Evolutionary conservation across 2,113 vertebrate genomes (phyloP), one percentile per base, ranked within the genome.

Genomic region (Verasper variegatus): DNA sequence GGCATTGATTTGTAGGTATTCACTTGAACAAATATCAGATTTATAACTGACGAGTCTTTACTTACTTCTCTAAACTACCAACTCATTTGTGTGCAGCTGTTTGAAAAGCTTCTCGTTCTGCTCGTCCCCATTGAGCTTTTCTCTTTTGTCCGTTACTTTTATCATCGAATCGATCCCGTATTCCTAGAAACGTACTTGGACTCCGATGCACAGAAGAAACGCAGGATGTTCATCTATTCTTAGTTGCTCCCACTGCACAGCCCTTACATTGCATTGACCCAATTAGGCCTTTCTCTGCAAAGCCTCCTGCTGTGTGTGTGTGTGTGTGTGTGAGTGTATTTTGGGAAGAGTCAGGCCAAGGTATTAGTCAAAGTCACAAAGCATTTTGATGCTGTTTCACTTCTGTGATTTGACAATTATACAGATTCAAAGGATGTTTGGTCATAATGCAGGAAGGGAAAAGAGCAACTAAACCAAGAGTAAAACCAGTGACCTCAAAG

Each of bases 151-250:
- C 14, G 35, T 42, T 13, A 35, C 4, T 59, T 45, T 52, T 0
- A 5, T 24, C 24, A 2, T 24, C 2, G 24, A 24, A 24, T 24
- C 24, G 24, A 24, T 24, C 24, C 24, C 24, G 26, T 27, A 55
- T n/a, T 52, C 27, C 17, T 21, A 47, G 4, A 51, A 51, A 64
- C 45, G 54, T 15, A 27, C 45, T 18, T 1, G 1, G 49, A 31
- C n/a, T 61, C 40, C 47, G 7, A 45, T 78, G 71, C n/a, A 65
- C 27, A 26, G n/a, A 58, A n/a, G 13, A 58, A 27, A 26, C 13
- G 23, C n/a, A 71, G 45, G 35, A 27, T 68, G 37, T n/a, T 23
- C 31, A 77, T 86, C 78, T 84, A 89, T 84, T 82, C 63, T 80
- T 75, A 73, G 82, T 73, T n/a, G 71, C 24, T 62, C 76, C 66